Evolutionary conservation across 2,113 vertebrate genomes (phyloP), one percentile per base, ranked within the genome.

Genomic region (Thinocorus orbignyianus): DNA sequence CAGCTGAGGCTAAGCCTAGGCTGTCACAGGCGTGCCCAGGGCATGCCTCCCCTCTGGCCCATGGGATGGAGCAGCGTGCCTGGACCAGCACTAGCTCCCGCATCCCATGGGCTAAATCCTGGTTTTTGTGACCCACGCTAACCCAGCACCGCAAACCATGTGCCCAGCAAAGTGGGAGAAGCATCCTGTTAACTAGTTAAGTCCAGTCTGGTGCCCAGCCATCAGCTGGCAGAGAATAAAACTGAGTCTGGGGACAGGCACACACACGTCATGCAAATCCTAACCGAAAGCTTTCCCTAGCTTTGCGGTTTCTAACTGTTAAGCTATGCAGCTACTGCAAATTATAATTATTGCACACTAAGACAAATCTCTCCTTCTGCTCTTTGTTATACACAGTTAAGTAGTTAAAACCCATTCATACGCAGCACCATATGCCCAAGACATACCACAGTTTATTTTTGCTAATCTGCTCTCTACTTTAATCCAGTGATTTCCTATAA

Each of bases 321-420:
- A 68, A 91, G 73, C 78, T 92, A 37, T 13, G 55, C 48, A 80
- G 81, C 80, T 82, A 83, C 79, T 94, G 82, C 52, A 81, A 68
- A n/a, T 90, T 84, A 54, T 65, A 91, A 92, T 92, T 92, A 88
- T 17, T 41, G 64, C 69, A 81, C 2, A 1, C 48, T n/a, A 78
- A 84, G 86, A 93, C 35, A 95, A 95, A 97, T 96, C 92, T 77
- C 70, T 71, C 71, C 62, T 93, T 82, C 88, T 81, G 82, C 39
- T 93, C 84, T 96, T 94, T 95, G 81, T 85, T 87, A 69, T 28
- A 55, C 81, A 39, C 58, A 81, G 70, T 52, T 89, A 95, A 95
- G 90, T 92, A 95, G 90, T 94, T 96, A 97, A 95, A 96, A 78
- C 77, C 81, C 79, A 92, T 86, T 94, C 92, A 96, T 66, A 81